Conservation (phyloP, 2,797 vertebrate species). For the Takifugu ocellatus region DNA sequence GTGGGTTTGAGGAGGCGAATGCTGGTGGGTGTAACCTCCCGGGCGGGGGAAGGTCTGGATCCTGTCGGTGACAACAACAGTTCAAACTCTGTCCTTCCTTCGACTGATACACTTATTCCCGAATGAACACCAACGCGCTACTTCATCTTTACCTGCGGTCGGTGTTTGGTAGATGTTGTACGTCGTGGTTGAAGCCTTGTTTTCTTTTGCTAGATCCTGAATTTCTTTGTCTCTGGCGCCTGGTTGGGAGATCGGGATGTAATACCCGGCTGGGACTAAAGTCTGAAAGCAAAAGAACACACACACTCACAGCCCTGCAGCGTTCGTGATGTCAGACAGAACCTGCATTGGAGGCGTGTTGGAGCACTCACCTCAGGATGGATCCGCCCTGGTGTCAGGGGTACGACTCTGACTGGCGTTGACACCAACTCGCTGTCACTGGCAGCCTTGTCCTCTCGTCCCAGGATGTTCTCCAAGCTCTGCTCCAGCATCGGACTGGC, state of each 20-base stretch:
- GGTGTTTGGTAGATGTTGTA: conserved; percentile 82
- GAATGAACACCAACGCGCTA: background rate
- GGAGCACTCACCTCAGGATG: conserved; percentile 54
- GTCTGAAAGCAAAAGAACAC: conserved; percentile 68
- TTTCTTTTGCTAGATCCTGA: conserved; percentile 54
- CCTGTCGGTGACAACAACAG: conserved; percentile 45
- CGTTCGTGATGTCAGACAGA: too few relatives aligned
- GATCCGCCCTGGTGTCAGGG: conserved; percentile 42
- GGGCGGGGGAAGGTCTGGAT: conserved; percentile 53
- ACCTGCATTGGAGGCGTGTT: background rate
- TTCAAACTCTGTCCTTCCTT: background rate
- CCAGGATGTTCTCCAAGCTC: conserved; percentile 69
- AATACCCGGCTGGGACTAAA: conserved; percentile 86
- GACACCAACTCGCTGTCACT: conserved; percentile 56
- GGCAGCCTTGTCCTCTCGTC: conserved; percentile 60
- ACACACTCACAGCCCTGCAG: background rate
- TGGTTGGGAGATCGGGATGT: conserved; percentile 86
- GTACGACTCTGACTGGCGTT: conserved; percentile 56
- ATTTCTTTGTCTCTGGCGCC: conserved; percentile 68
- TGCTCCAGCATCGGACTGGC: conserved; percentile 57
- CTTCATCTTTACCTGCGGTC: conserved; percentile 74
- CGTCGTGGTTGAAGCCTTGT: conserved; percentile 70
- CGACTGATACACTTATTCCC: background rate
- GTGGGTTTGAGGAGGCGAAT: conserved; percentile 65
- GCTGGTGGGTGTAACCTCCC: conserved; percentile 74